phyloP scores from a whole-genome alignment of 2,113 vertebrate genomes.

The Oceanites oceanicus region DNA sequence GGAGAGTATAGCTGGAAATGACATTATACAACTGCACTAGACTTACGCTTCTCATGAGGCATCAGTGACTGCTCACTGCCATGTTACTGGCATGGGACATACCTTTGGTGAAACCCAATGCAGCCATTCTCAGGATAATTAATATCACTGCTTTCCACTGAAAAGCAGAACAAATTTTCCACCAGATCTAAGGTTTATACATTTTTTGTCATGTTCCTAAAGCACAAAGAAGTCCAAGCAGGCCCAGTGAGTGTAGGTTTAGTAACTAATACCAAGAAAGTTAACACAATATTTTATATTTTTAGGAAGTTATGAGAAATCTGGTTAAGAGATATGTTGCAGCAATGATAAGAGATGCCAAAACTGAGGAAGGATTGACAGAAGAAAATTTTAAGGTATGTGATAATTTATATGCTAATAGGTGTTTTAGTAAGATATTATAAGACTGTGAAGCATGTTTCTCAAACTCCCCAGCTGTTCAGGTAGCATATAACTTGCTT shows the following conservation, averaged over 20 bases:
- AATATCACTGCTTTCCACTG: background rate
- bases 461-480: background rate
- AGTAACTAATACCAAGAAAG: background rate
- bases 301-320: slow-evolving; percentile 92
- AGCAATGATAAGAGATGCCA: slow-evolving; percentile 96
- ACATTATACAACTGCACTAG: background rate
- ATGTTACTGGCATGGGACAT: background rate
- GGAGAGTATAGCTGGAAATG: background rate
- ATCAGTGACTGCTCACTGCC: background rate
- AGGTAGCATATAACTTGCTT: background rate
- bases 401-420: background rate
- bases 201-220: background rate
- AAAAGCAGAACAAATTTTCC: background rate
- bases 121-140: background rate
- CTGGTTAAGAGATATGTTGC: slow-evolving; percentile 96
- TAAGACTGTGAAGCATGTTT: background rate
- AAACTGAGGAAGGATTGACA: slow-evolving; percentile 92
- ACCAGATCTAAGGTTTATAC: background rate
- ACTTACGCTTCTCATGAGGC: background rate
- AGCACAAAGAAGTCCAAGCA: background rate
- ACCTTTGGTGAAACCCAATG: background rate
- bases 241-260: background rate
- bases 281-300: background rate
- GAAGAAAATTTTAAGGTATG: slow-evolving; percentile 98
- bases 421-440: background rate